phyloP scores from a whole-genome alignment of 2,113 vertebrate species.

The Orycteropus afer region DNA sequence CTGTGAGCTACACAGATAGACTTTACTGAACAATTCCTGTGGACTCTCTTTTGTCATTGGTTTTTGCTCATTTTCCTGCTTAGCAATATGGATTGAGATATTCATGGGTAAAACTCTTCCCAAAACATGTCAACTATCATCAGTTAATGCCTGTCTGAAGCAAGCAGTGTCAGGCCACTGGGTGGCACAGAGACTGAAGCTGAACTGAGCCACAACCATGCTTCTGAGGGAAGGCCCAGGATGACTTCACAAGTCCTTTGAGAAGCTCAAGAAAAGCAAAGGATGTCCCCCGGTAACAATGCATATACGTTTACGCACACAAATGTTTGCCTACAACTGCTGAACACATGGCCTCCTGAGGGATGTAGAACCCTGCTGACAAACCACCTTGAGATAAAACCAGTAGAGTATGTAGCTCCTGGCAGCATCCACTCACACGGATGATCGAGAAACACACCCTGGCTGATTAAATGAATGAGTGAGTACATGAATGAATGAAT shows the following conservation, averaged over 20 bases:
- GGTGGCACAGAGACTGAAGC: not conserved
- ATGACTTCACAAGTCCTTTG: not conserved
- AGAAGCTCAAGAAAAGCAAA: not conserved
- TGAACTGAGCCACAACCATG: not conserved
- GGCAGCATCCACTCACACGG: not conserved
- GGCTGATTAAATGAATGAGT: not conserved
- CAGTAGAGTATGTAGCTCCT: not conserved
- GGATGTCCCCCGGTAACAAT: not conserved
- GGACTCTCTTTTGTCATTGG: not conserved
- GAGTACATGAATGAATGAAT: not conserved
- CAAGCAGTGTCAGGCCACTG: not conserved
- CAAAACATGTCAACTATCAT: not conserved
- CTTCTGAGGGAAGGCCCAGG: not conserved
- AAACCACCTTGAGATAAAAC: not conserved
- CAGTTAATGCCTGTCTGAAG: not conserved
- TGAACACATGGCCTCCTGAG: not conserved
- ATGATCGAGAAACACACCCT: not conserved
- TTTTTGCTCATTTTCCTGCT: not conserved
- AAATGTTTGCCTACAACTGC: not conserved
- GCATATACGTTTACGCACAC: not conserved
- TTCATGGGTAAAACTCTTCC: not conserved
- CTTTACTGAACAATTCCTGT: not conserved
- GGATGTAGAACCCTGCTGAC: not conserved
- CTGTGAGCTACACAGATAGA: not conserved
- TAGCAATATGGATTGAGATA: not conserved